Evolutionary conservation across 2,797 vertebrate species (phyloP).

Genomic region (Gadopsis marmoratus): DNA sequence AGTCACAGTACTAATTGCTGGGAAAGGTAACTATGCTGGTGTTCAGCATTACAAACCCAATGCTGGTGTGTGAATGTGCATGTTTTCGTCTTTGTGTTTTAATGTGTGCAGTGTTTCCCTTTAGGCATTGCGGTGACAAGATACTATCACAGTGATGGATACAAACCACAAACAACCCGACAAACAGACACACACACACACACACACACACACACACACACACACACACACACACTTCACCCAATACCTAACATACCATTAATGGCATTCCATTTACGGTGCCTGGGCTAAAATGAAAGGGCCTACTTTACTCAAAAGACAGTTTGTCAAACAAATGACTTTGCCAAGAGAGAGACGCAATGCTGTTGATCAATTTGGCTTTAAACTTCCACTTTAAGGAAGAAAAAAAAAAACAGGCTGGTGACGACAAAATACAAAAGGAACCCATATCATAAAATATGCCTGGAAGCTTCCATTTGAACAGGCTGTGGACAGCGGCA

Average conservation of each 20-base stretch:
- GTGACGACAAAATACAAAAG: conserved; percentile 74
- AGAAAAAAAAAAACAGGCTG: conserved; percentile 41
- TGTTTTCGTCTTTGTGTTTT: conserved; percentile 27
- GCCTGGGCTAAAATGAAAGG: conserved; percentile 70
- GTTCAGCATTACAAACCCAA: not conserved
- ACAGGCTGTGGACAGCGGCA: conserved; percentile 66
- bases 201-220: conserved; percentile 37
- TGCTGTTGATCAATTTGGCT: conserved; percentile 79
- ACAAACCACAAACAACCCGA: conserved; percentile 25
- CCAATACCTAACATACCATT: conserved; percentile 60
- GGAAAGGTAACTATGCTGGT: not conserved
- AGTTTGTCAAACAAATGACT: conserved; percentile 82
- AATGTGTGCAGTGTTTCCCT: conserved; percentile 38
- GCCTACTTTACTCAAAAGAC: conserved; percentile 77
- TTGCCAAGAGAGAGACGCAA: conserved; percentile 64
- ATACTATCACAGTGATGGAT: conserved; percentile 73
- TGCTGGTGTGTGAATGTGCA: conserved; percentile 1
- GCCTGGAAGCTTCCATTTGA: conserved; percentile 77
- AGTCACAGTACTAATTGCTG: not conserved
- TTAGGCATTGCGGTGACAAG: conserved; percentile 53
- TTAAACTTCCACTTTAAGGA: conserved; percentile 76
- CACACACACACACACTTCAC: conserved; percentile 46
- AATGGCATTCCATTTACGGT: conserved; percentile 71
- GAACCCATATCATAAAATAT: conserved; percentile 82
- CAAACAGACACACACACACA: conserved; percentile 39